A percentile compares a stretch with the other conserved stretches of the same genome.
Conservation (phyloP, 2,113 vertebrate genomes). For the Urocolius indicus region DNA sequence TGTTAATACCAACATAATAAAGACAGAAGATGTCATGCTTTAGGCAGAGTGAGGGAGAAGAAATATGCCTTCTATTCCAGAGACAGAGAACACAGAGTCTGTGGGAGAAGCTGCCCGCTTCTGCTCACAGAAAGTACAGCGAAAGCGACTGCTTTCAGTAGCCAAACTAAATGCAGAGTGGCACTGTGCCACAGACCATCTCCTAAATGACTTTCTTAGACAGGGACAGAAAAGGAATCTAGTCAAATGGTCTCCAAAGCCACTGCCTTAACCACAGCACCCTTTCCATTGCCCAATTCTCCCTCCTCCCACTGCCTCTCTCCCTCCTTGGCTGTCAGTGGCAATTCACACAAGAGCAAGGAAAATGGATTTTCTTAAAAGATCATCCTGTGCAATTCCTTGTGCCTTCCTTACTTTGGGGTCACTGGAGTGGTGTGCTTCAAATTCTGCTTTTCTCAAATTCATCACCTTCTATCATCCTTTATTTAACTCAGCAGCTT, state of each 20-base stretch:
- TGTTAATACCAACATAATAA: fast-evolving
- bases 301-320: not conserved
- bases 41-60: not conserved
- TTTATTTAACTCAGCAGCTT: not conserved
- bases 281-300: not conserved
- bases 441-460: not conserved
- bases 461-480: not conserved
- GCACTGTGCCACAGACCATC: not conserved
- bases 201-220: constrained; percentile 10
- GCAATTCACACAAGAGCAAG: not conserved
- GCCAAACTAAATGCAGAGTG: not conserved
- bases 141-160: not conserved
- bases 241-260: constrained; percentile 22
- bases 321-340: not conserved
- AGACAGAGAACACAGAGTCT: not conserved
- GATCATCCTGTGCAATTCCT: not conserved
- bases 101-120: not conserved
- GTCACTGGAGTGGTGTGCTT: not conserved
- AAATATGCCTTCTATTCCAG: not conserved
- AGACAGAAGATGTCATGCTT: not conserved
- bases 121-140: not conserved
- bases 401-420: not conserved
- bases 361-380: not conserved
- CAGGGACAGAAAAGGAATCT: not conserved
- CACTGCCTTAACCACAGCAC: constrained; percentile 12